Evolutionary conservation across 23 tunicate species (phyloP).

Genomic region (Oikopleura albicans): DNA sequence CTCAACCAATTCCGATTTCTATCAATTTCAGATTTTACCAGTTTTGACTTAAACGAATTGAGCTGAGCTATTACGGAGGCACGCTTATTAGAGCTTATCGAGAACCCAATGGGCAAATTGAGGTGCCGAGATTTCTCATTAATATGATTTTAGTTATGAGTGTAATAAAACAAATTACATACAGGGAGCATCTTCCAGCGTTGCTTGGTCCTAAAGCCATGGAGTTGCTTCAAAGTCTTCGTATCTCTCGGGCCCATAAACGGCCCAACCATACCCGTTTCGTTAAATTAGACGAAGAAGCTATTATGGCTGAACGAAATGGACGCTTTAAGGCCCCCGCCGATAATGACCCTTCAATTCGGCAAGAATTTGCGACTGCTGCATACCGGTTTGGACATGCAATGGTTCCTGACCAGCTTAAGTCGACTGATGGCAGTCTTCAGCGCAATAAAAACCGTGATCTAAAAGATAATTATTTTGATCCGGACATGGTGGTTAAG

Average conservation of each 20-base stretch:
- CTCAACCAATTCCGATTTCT: no score
- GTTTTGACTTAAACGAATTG: no score
- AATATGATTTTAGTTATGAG: no score
- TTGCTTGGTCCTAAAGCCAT: not conserved
- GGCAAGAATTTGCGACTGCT: not conserved
- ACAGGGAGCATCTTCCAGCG: not conserved
- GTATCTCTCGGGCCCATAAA: not conserved
- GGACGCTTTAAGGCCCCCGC: no score
- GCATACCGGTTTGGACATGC: not conserved
- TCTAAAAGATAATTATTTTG: not conserved
- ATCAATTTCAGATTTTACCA: no score
- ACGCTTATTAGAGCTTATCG: no score
- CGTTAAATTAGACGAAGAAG: no score
- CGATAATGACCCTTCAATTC: not conserved
- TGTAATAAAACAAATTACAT: not conserved
- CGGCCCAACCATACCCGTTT: not conserved
- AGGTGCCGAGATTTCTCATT: no score
- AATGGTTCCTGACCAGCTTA: not conserved
- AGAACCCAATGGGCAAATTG: no score
- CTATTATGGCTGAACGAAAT: no score
- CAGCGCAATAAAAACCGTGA: not conserved
- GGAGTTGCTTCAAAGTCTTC: not conserved
- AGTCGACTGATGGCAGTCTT: not conserved
- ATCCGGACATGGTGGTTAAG: not conserved
- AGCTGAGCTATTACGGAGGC: no score